Conservation (phyloP, 2,113 vertebrate genomes). For the Halcyon malimbica region DNA sequence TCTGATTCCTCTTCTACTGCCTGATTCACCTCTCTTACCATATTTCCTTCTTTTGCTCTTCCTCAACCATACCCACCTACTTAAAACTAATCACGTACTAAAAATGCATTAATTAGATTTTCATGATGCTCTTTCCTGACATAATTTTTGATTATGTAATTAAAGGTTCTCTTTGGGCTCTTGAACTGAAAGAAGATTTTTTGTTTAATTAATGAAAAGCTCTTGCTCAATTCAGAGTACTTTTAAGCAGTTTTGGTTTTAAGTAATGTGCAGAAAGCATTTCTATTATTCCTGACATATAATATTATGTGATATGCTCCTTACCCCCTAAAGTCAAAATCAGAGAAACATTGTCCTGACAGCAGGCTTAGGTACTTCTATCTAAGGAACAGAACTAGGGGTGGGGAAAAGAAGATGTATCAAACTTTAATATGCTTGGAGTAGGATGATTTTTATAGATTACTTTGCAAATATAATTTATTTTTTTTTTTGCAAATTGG, state of each 20-base stretch:
- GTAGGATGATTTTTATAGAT: not conserved
- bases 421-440: not conserved
- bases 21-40: not conserved
- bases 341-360: not conserved
- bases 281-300: not conserved
- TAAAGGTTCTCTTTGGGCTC: constrained; percentile 40
- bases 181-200: constrained; percentile 22
- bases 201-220: constrained; percentile 40
- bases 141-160: constrained; percentile 58
- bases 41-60: constrained; percentile 13
- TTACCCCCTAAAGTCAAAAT: not conserved
- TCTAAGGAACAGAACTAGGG: not conserved
- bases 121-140: constrained; percentile 51
- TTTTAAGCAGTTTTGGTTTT: not conserved
- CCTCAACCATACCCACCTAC: constrained; percentile 6
- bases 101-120: constrained; percentile 40
- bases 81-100: constrained; percentile 49
- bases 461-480: not conserved
- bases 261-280: not conserved
- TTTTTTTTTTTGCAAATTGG: not conserved
- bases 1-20: not conserved
- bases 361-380: not conserved
- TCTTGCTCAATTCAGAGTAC: not conserved
- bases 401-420: not conserved
- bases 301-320: not conserved